phyloP scores from a whole-genome alignment of 2,888 invertebrate genomes.

The Tetranychus truncatus region DNA sequence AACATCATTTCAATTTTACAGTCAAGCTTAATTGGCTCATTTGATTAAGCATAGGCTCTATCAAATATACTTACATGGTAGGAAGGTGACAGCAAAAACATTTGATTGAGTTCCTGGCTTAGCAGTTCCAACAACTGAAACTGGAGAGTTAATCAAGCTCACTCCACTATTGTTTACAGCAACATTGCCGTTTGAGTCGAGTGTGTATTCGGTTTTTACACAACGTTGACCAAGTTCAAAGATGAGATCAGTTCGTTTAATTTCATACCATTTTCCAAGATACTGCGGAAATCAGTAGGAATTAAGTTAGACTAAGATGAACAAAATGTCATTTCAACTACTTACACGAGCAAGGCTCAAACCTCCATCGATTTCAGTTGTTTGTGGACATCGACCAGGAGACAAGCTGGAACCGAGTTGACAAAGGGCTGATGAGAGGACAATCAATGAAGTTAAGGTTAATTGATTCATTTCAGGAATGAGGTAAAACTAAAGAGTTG shows the following conservation, averaged over 20 bases:
- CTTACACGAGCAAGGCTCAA: neutral
- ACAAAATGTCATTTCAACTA: neutral
- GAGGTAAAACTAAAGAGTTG: too few species aligned
- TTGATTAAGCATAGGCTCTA: too few species aligned
- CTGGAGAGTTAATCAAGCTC: neutral
- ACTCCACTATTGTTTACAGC: neutral
- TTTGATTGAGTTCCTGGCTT: neutral
- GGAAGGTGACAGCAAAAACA: neutral
- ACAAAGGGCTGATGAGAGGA: neutral
- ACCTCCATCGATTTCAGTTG: neutral
- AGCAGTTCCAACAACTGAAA: neutral
- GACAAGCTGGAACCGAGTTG: neutral
- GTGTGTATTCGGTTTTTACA: neutral
- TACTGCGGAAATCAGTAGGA: neutral
- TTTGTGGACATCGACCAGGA: neutral
- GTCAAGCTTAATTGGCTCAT: too few species aligned
- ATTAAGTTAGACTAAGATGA: neutral
- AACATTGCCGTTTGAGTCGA: neutral
- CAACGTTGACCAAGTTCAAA: neutral
- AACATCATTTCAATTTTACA: too few species aligned
- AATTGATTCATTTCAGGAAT: neutral
- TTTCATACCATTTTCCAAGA: neutral
- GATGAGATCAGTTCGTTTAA: neutral
- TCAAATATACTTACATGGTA: neutral
- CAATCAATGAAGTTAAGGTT: neutral